Evolutionary conservation across 2,113 vertebrate genomes (phyloP).

Genomic region (Setophaga coronata): DNA sequence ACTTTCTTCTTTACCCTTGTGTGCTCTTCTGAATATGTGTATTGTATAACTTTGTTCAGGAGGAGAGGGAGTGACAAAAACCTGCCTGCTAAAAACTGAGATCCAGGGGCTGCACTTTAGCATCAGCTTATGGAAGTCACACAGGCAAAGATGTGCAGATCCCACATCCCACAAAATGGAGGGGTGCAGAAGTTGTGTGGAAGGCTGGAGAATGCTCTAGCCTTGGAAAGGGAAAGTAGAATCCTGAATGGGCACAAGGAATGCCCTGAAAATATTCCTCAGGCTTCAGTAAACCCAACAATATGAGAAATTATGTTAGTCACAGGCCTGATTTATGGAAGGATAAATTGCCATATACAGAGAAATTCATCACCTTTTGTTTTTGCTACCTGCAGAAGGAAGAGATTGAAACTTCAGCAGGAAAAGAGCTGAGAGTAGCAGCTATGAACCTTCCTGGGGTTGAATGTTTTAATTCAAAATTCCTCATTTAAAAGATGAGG

Average conservation of each 20-base stretch:
- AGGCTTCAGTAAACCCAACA: not conserved
- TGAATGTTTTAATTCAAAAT: not conserved
- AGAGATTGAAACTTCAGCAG: not conserved
- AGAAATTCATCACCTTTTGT: not conserved
- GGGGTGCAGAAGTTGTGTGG: not conserved
- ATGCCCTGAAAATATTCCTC: not conserved
- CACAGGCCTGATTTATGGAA: not conserved
- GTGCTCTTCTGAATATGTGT: not conserved
- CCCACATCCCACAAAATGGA: not conserved
- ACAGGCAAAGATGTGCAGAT: not conserved
- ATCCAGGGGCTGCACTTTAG: not conserved
- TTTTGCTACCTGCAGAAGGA: not conserved
- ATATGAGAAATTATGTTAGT: not conserved
- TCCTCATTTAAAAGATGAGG: not conserved
- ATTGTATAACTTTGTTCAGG: not conserved
- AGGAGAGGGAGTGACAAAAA: not conserved
- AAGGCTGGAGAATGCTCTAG: not conserved
- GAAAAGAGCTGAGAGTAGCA: not conserved
- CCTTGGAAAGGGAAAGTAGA: not conserved
- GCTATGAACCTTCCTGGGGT: not conserved
- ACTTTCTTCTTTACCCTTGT: not conserved
- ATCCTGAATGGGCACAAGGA: not conserved
- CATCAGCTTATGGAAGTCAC: not conserved
- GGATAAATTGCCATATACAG: not conserved
- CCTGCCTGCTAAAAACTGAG: not conserved